A percentile compares a stretch with the other conserved stretches of the same genome.
These are phyloP conservation scores for Drosophila seguyi DNA, from an alignment of 1,140 invertebrate genomes.

Conservation along the genomic window DNA sequence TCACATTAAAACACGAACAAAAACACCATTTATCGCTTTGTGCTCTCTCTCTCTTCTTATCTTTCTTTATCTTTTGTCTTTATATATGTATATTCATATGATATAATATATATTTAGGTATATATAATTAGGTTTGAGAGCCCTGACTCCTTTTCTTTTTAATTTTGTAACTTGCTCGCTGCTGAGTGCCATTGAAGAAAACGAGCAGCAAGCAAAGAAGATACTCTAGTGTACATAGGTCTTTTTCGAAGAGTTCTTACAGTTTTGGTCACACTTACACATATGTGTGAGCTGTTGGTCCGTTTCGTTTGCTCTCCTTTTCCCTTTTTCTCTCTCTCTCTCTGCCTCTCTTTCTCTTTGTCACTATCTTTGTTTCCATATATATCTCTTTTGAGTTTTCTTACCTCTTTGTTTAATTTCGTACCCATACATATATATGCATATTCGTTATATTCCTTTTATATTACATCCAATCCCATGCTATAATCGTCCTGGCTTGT, in stretches of 20 bases:
- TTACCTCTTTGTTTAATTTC: neutral
- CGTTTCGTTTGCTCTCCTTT: neutral
- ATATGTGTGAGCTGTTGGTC: neutral
- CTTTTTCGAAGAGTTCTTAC: neutral
- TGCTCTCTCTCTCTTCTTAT: conserved; percentile 16
- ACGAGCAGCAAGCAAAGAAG: neutral
- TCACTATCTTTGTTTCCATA: neutral
- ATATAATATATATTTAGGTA: conserved; percentile 7
- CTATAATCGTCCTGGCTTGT: conserved; percentile 38
- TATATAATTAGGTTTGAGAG: neutral
- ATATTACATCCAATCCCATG: conserved; percentile 29
- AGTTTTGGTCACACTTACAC: conserved; percentile 6
- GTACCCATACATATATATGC: conserved; percentile 17
- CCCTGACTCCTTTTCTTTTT: conserved; percentile 3
- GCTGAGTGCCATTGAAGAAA: neutral
- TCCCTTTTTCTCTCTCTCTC: neutral
- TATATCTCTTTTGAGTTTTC: neutral
- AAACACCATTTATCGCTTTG: conserved; percentile 24
- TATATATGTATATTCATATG: conserved; percentile 23
- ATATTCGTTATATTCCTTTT: conserved; percentile 20
- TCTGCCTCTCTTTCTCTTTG: neutral
- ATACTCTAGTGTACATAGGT: conserved; percentile 3
- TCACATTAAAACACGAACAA: conserved; percentile 15
- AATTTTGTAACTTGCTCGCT: conserved; percentile 22
- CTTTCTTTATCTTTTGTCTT: conserved; percentile 27